phyloP scores from a whole-genome alignment of 2,113 vertebrate genomes.

The Hystrix brachyura region DNA sequence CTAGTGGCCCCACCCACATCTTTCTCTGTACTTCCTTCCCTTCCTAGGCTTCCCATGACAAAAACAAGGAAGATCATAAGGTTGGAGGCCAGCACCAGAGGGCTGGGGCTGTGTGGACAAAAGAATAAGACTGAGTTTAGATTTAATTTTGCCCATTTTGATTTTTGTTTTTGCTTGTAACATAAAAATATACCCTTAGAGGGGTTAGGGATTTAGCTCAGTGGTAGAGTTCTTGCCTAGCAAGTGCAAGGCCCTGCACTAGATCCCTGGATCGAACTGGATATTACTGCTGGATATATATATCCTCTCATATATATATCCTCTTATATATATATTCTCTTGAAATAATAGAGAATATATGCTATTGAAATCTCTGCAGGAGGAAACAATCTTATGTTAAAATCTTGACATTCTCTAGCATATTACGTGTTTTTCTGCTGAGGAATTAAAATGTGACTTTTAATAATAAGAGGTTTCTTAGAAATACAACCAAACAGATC shows the following conservation, averaged over 20 bases:
- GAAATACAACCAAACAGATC: not conserved
- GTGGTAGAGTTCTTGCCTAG: too few relatives aligned
- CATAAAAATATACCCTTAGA: not conserved
- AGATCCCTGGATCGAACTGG: too few relatives aligned
- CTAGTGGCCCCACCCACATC: not conserved
- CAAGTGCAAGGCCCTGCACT: too few relatives aligned
- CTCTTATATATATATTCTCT: not conserved
- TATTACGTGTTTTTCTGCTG: not conserved
- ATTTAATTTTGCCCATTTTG: not conserved
- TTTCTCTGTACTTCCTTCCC: not conserved
- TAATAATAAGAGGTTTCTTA: not conserved
- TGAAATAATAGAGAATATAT: not conserved
- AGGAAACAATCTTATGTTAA: not conserved
- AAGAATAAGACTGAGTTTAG: slow-evolving; percentile 4
- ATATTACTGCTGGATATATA: too few relatives aligned
- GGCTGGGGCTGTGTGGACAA: not conserved
- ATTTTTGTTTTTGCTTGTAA: not conserved
- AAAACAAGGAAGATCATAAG: not conserved
- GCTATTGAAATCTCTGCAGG: not conserved
- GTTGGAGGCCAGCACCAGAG: not conserved
- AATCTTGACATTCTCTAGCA: not conserved
- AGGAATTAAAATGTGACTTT: not conserved
- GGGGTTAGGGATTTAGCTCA: too few relatives aligned
- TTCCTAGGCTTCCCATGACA: not conserved
- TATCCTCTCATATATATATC: too few relatives aligned